A percentile compares a stretch with the other conserved stretches of the same genome.
phyloP scores from a whole-genome alignment of 2,888 invertebrate species.

The Rotaria sp. region DNA sequence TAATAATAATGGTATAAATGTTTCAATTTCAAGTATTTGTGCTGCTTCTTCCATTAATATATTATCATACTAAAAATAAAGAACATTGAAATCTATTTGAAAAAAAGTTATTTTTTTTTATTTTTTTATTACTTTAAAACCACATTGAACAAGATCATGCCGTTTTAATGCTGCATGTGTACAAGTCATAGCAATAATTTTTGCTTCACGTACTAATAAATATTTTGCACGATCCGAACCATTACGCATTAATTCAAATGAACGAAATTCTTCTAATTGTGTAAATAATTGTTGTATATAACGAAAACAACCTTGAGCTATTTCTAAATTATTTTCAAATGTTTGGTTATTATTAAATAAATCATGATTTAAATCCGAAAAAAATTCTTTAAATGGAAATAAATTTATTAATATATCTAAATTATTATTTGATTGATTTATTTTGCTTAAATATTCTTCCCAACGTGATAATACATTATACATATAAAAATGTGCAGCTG shows the following conservation, averaged over 20 bases:
- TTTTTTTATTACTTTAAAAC: slow-evolving; percentile 56
- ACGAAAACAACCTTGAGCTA: slow-evolving; percentile 82
- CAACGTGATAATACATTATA: slow-evolving; percentile 84
- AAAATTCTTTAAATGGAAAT: slow-evolving; percentile 89
- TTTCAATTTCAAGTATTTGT: slow-evolving; percentile 97
- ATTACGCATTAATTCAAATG: slow-evolving; percentile 87
- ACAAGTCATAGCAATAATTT: slow-evolving; percentile 99
- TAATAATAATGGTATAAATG: slow-evolving; percentile 92
- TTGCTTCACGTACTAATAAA: slow-evolving; percentile 91
- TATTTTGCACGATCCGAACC: slow-evolving; percentile 92
- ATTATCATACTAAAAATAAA: slow-evolving; percentile 71
- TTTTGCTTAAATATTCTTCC: slow-evolving; percentile 72
- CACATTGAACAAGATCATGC: slow-evolving; percentile 85
- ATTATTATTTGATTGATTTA: slow-evolving; percentile 57
- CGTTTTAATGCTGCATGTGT: slow-evolving; percentile 96
- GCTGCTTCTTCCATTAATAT: slow-evolving; percentile 98
- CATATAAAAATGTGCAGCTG: slow-evolving; percentile 92
- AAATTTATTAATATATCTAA: slow-evolving; percentile 59
- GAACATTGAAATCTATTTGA: slow-evolving; percentile 23
- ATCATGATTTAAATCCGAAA: slow-evolving; percentile 83
- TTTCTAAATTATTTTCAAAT: slow-evolving; percentile 74
- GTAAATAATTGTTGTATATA: slow-evolving; percentile 90
- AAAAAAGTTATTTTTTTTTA: slow-evolving; percentile 44
- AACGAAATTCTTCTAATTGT: slow-evolving; percentile 91
- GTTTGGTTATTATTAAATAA: slow-evolving; percentile 68